A percentile compares a stretch with the other conserved stretches of the same genome.
phyloP scores from a whole-genome alignment of 2,113 vertebrate genomes.

The Caranx ignobilis region DNA sequence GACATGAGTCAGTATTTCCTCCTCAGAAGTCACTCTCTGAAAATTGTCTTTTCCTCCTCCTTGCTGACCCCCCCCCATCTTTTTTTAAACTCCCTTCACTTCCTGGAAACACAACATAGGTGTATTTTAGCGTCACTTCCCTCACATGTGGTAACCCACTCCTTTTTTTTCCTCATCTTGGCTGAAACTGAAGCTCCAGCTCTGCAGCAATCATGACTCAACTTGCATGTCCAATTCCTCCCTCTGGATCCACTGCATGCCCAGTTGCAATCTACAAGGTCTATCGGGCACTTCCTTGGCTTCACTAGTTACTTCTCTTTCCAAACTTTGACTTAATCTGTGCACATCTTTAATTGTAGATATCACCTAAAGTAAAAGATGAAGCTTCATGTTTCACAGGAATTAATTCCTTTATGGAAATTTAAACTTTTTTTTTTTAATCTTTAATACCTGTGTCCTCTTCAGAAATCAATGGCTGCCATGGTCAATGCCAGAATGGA shows the following conservation, averaged over 20 bases:
- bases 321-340: conserved; percentile 52
- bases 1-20: conserved; percentile 96
- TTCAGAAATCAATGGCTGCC: conserved; percentile 89
- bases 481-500: conserved; percentile 92
- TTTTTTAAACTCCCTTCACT: conserved; percentile 41
- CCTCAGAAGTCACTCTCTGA: conserved; percentile 22
- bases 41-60: conserved; percentile 12
- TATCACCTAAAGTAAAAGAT: conserved; percentile 8
- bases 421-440: background rate
- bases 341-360: conserved; percentile 24
- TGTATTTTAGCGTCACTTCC: conserved; percentile 46
- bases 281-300: conserved; percentile 29
- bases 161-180: conserved; percentile 35
- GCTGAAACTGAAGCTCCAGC: conserved; percentile 33
- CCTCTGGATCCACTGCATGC: conserved; percentile 43
- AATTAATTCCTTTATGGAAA: background rate
- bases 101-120: conserved; percentile 40
- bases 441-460: background rate
- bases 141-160: conserved; percentile 59
- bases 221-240: conserved; percentile 58
- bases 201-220: conserved; percentile 39
- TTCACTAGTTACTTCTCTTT: conserved; percentile 50
- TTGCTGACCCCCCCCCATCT: conserved; percentile 19
- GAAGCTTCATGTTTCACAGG: background rate
- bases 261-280: background rate